Percentiles rank a stretch among this genome's conserved stretches.
Conservation (phyloP, 1,140 invertebrate species). For the Zaprionus taronus region DNA sequence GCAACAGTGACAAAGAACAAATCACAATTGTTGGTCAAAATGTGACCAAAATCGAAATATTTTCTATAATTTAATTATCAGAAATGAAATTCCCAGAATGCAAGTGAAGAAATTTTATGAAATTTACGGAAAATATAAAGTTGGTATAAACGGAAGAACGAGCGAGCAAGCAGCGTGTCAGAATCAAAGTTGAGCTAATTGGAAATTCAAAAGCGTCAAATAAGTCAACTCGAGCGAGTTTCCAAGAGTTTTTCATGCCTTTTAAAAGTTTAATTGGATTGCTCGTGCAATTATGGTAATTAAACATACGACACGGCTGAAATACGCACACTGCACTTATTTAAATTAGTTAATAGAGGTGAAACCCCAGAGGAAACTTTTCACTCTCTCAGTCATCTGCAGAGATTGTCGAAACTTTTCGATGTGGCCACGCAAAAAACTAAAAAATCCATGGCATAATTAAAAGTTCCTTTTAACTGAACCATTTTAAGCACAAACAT, state of each 20-base stretch:
- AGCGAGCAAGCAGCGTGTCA: constrained; percentile 14
- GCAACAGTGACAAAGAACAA: background rate
- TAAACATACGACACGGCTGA: constrained; percentile 43
- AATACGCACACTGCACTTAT: constrained; percentile 26
- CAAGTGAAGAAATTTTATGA: background rate
- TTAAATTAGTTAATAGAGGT: constrained; percentile 42
- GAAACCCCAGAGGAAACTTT: constrained; percentile 1
- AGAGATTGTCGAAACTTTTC: constrained; percentile 2
- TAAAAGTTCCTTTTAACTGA: background rate
- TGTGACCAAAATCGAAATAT: background rate
- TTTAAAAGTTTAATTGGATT: constrained; percentile 62
- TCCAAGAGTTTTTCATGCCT: constrained; percentile 26
- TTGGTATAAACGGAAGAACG: background rate
- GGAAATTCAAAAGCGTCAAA: constrained; percentile 47
- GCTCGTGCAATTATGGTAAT: constrained; percentile 62
- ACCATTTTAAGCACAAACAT: background rate
- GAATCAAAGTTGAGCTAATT: constrained; percentile 52
- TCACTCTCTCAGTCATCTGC: constrained; percentile 5
- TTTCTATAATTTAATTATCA: constrained; percentile 5
- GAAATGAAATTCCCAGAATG: background rate
- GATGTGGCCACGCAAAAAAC: background rate
- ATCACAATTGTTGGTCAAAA: background rate
- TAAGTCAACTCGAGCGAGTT: constrained; percentile 61
- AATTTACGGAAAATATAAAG: constrained; percentile 3
- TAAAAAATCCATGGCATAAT: background rate